Evolutionary conservation across 2,797 vertebrate species (phyloP).

Genomic region (Acanthis flammea): DNA sequence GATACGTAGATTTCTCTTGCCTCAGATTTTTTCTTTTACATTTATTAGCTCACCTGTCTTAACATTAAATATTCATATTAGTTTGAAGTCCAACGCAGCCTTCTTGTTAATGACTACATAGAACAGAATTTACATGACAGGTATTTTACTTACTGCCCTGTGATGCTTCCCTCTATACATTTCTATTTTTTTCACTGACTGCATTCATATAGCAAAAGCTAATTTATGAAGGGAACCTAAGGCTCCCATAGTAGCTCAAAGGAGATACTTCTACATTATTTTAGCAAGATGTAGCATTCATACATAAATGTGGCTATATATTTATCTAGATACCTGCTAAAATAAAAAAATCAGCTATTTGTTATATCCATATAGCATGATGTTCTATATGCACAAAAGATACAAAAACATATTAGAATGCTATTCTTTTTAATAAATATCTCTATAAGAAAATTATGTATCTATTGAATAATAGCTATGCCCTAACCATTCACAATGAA

Average conservation of each 20-base stretch:
- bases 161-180: background rate
- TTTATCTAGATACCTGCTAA: background rate
- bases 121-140: background rate
- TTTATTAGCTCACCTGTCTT: conserved; percentile 14
- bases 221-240: background rate
- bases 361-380: background rate
- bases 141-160: background rate
- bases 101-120: background rate
- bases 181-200: background rate
- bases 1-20: background rate
- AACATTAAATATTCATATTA: conserved; percentile 36
- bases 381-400: background rate
- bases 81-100: background rate
- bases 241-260: background rate
- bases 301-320: background rate
- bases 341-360: background rate
- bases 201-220: background rate
- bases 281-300: background rate
- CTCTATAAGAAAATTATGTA: background rate
- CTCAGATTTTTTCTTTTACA: background rate
- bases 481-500: background rate
- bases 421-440: background rate
- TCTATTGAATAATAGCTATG: background rate
- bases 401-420: background rate
- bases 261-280: background rate